Evolutionary conservation across 1,140 invertebrate species (phyloP).

Genomic region (Caenorhabditis remanei): DNA sequence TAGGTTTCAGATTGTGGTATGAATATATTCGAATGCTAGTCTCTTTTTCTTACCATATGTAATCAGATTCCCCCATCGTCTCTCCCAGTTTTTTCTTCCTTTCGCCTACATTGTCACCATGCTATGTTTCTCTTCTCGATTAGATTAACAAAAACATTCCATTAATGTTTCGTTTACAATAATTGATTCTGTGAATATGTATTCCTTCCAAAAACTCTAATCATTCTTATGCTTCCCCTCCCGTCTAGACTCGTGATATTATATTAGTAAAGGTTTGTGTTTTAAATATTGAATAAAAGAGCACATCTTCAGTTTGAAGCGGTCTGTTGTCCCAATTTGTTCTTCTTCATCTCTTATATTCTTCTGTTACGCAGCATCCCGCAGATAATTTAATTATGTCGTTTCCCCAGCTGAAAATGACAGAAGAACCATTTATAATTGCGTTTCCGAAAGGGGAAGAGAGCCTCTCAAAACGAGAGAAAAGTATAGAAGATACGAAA

Average conservation of each 20-base stretch:
- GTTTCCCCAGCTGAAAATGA: conserved; percentile 13
- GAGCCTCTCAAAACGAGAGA: background rate
- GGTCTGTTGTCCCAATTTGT: background rate
- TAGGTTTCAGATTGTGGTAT: background rate
- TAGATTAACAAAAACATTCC: conserved; percentile 40
- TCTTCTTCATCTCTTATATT: background rate
- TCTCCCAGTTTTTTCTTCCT: background rate
- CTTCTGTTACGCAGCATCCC: background rate
- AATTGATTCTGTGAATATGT: conserved; percentile 42
- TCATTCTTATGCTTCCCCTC: conserved; percentile 3
- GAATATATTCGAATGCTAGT: background rate
- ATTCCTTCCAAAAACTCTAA: conserved; percentile 14
- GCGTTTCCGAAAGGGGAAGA: background rate
- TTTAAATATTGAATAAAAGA: conserved; percentile 13
- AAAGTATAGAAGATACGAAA: background rate
- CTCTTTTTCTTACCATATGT: background rate
- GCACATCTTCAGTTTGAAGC: background rate
- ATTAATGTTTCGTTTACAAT: background rate
- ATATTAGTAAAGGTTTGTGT: conserved; percentile 22
- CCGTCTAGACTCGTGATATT: conserved; percentile 6
- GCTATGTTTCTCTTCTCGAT: background rate
- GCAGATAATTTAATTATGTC: conserved; percentile 21
- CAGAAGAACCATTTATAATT: conserved; percentile 46
- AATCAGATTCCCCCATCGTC: background rate
- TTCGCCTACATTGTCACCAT: conserved; percentile 3